These are phyloP conservation scores for Dolichomitus sp. DNA, from an alignment of 2,888 invertebrate species.

Conservation along the genomic window DNA sequence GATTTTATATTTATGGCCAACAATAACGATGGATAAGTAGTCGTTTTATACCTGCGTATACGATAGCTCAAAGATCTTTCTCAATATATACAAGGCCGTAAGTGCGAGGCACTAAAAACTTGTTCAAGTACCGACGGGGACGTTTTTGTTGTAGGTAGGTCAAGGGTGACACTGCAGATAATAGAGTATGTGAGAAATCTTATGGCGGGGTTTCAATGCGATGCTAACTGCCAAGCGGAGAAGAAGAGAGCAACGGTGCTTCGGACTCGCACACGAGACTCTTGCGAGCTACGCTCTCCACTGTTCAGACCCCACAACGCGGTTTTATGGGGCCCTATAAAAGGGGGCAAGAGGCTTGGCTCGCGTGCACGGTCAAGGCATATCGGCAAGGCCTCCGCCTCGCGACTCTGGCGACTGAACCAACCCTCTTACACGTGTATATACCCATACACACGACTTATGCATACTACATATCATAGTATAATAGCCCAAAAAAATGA, in stretches of 20 bases:
- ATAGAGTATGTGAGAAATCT: conserved; percentile 1
- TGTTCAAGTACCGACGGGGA: background rate
- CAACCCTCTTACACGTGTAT: conserved; percentile 40
- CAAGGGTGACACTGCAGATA: conserved; percentile 5
- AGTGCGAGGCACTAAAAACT: conserved; percentile 7
- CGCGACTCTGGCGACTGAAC: conserved; percentile 62
- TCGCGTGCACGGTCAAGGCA: conserved; percentile 54
- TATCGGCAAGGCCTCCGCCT: conserved; percentile 49
- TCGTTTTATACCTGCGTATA: background rate
- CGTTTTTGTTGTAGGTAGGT: conserved; percentile 7
- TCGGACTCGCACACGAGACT: conserved; percentile 35
- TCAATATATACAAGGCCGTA: background rate
- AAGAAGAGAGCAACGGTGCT: conserved; percentile 58
- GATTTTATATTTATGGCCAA: conserved; percentile 43
- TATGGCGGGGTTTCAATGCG: background rate
- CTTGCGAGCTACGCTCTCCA: conserved; percentile 18
- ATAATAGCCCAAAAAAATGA: conserved; percentile 45
- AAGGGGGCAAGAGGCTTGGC: conserved; percentile 69
- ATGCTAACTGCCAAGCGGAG: background rate
- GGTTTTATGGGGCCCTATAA: conserved; percentile 79
- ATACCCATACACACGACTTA: conserved; percentile 48
- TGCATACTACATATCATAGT: conserved; percentile 59
- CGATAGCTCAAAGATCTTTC: background rate
- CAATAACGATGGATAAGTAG: background rate
- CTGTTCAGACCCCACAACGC: conserved; percentile 75